These are phyloP conservation scores for Macrosteles quadrilineatus DNA, from an alignment of 1,140 invertebrate genomes.

Conservation along the genomic window DNA sequence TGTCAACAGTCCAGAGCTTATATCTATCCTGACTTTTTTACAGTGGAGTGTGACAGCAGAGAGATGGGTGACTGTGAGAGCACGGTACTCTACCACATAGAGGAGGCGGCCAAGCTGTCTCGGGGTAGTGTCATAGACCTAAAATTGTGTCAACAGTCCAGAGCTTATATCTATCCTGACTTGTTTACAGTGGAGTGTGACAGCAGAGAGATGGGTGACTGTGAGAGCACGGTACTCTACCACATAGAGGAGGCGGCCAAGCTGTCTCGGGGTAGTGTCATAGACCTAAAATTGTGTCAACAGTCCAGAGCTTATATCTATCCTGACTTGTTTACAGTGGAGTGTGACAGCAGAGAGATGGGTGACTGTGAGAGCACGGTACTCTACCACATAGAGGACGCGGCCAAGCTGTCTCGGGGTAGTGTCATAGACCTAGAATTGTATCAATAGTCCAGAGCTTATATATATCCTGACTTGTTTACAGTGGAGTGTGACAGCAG, in stretches of 20 bases:
- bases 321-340: slow-evolving; percentile 16
- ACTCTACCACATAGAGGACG: slow-evolving; percentile 57
- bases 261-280: slow-evolving; percentile 52
- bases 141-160: no score
- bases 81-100: slow-evolving; percentile 59
- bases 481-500: slow-evolving; percentile 24
- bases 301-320: no score
- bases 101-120: slow-evolving; percentile 53
- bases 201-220: slow-evolving; percentile 36
- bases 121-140: slow-evolving; percentile 54
- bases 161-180: no score
- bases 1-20: no score
- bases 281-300: no score
- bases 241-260: slow-evolving; percentile 56
- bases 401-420: slow-evolving; percentile 52
- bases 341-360: slow-evolving; percentile 32
- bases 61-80: slow-evolving; percentile 48
- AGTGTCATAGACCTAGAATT: slow-evolving; percentile 55
- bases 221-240: slow-evolving; percentile 59
- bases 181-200: slow-evolving; percentile 11
- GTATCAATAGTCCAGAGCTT: no score
- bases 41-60: slow-evolving; percentile 27
- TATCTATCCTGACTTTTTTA: neutral
- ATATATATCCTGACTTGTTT: no score
- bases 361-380: slow-evolving; percentile 54